phyloP scores from a whole-genome alignment of 2,888 invertebrate species.

The Watsonalla cultraria region DNA sequence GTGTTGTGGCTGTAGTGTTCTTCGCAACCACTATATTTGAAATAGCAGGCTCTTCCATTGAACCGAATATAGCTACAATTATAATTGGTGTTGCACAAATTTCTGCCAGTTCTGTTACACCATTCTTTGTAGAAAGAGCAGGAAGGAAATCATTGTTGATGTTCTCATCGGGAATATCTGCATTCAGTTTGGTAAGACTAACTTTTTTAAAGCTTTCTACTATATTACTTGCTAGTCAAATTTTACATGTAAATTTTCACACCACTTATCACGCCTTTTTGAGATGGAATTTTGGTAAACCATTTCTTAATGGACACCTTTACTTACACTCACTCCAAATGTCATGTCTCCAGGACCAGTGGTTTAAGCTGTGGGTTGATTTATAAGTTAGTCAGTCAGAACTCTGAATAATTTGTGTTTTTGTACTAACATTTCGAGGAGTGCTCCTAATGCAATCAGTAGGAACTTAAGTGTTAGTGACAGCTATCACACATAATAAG shows the following conservation, averaged over 20 bases:
- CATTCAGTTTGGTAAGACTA: slow-evolving; percentile 34
- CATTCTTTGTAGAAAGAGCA: slow-evolving; percentile 32
- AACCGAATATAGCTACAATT: slow-evolving; percentile 33
- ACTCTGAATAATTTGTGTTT: too few relatives aligned
- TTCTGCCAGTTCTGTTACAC: slow-evolving; percentile 25
- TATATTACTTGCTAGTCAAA: neutral
- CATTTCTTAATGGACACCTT: too few relatives aligned
- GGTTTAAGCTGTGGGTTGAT: too few relatives aligned
- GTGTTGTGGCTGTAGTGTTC: slow-evolving; percentile 27
- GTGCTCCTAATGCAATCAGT: too few relatives aligned
- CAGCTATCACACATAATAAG: too few relatives aligned
- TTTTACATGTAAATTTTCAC: neutral
- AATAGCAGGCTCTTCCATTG: slow-evolving; percentile 28
- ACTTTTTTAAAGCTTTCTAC: slow-evolving; percentile 9
- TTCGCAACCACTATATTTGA: slow-evolving; percentile 38
- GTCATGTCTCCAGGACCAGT: too few relatives aligned
- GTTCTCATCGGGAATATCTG: slow-evolving; percentile 28
- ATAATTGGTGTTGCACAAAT: slow-evolving; percentile 34
- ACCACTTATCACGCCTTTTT: neutral
- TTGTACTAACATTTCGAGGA: too few relatives aligned
- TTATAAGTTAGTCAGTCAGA: too few relatives aligned
- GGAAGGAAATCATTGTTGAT: slow-evolving; percentile 34
- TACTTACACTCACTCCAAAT: too few relatives aligned
- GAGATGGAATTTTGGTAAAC: too few relatives aligned
- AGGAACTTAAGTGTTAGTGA: too few relatives aligned